phyloP scores from a whole-genome alignment of 2,888 invertebrate genomes.

The Vesta saturnalis region DNA sequence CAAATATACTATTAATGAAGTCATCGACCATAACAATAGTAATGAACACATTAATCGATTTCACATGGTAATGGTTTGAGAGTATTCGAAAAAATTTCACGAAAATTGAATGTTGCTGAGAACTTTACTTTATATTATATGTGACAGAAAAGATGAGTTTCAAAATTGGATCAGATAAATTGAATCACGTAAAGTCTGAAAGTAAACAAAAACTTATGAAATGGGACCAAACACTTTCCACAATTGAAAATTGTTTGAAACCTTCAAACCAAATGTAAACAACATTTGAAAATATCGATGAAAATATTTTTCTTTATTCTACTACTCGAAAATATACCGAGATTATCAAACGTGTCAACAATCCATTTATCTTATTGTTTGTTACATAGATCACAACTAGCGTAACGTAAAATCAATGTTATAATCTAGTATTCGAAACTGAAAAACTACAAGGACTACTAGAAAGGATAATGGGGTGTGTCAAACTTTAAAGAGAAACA shows the following conservation, averaged over 20 bases:
- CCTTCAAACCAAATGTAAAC: constrained; percentile 17
- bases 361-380: too few relatives aligned
- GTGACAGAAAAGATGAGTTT: constrained; percentile 33
- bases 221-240: constrained; percentile 30
- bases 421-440: too few relatives aligned
- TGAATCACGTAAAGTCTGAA: constrained; percentile 36
- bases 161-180: constrained; percentile 35
- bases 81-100: too few relatives aligned
- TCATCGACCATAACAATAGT: too few relatives aligned
- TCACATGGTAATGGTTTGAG: too few relatives aligned
- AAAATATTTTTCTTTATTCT: not conserved
- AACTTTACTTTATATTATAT: constrained; percentile 19
- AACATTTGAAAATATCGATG: constrained; percentile 9
- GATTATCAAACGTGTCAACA: too few relatives aligned
- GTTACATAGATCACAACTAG: too few relatives aligned
- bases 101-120: not conserved
- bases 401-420: too few relatives aligned
- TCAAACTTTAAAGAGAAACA: constrained; percentile 32
- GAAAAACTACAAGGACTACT: not conserved
- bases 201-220: constrained; percentile 36
- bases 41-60: too few relatives aligned
- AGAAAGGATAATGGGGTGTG: constrained; percentile 23
- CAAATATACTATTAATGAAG: too few relatives aligned
- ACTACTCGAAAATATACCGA: too few relatives aligned
- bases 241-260: constrained; percentile 27